Evolutionary conservation across 2,888 invertebrate genomes (phyloP).

Genomic region (Campaea margaritaria): DNA sequence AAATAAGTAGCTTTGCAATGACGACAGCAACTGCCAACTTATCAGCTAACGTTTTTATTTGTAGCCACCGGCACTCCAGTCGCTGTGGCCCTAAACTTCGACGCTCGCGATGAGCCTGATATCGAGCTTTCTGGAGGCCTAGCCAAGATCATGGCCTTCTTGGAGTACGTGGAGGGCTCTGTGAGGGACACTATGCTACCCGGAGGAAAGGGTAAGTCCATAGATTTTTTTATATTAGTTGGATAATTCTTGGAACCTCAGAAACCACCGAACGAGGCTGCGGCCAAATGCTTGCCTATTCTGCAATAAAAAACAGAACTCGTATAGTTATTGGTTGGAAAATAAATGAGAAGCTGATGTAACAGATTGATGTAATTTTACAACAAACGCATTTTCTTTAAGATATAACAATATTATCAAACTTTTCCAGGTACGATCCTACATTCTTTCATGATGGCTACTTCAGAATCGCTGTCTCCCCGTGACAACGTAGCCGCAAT

Average conservation of each 20-base stretch:
- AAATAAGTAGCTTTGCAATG: no score
- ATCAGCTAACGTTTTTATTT: background rate
- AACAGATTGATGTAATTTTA: background rate
- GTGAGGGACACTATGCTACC: conserved; percentile 85
- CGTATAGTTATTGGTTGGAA: no score
- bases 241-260: no score
- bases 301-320: no score
- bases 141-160: conserved; percentile 90
- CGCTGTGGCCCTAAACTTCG: conserved; percentile 92
- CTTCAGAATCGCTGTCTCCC: conserved; percentile 86
- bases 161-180: conserved; percentile 91
- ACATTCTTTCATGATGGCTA: conserved; percentile 96
- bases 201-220: conserved; percentile 71
- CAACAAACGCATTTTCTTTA: no score
- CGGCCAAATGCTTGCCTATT: no score
- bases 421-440: conserved; percentile 84
- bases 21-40: no score
- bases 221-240: no score
- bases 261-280: no score
- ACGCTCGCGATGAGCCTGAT: conserved; percentile 92
- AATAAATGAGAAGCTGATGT: no score
- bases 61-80: conserved; percentile 74
- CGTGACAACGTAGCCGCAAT: conserved; percentile 93
- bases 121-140: conserved; percentile 88
- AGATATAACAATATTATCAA: no score